Conservation (phyloP, 53 echinoderm and acorn worm species). For the Arbacia lixula region DNA sequence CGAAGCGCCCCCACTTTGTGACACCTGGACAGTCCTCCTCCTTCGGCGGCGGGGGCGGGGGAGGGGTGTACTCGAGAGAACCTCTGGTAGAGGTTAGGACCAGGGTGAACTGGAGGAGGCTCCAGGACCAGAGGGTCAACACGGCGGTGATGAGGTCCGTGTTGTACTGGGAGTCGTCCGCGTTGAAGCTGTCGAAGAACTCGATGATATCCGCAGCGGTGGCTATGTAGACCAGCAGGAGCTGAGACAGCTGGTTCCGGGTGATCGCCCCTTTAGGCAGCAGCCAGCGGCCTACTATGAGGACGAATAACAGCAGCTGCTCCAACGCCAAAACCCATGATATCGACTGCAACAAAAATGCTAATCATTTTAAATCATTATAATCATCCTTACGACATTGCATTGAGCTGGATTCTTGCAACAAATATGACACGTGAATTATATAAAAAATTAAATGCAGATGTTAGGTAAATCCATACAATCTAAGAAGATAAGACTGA, state of each 20-base stretch:
- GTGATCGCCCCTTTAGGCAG: constrained; percentile 87
- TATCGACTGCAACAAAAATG: background rate
- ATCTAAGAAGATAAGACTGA: too few species aligned
- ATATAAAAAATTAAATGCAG: too few species aligned
- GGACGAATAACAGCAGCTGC: constrained; percentile 79
- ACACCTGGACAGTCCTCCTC: background rate
- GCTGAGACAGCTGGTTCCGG: constrained; percentile 86
- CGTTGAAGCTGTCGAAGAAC: constrained; percentile 84
- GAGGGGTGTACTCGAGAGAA: constrained; percentile 20
- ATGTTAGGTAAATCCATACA: too few species aligned
- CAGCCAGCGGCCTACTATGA: constrained; percentile 89
- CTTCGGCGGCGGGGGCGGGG: background rate
- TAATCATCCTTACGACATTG: too few species aligned
- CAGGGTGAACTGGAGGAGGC: constrained; percentile 84
- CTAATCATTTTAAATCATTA: too few species aligned
- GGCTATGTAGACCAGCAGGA: constrained; percentile 90
- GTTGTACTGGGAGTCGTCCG: constrained; percentile 71
- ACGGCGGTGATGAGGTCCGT: constrained; percentile 71
- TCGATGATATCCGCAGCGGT: constrained; percentile 97
- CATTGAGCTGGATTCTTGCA: too few species aligned
- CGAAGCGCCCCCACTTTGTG: constrained; percentile 34
- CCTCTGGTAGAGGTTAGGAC: constrained; percentile 87
- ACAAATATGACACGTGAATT: background rate
- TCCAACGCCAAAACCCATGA: constrained; percentile 61
- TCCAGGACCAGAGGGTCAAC: constrained; percentile 93